Conservation (phyloP, 2,113 vertebrate species). For the Aegotheles bennettii region DNA sequence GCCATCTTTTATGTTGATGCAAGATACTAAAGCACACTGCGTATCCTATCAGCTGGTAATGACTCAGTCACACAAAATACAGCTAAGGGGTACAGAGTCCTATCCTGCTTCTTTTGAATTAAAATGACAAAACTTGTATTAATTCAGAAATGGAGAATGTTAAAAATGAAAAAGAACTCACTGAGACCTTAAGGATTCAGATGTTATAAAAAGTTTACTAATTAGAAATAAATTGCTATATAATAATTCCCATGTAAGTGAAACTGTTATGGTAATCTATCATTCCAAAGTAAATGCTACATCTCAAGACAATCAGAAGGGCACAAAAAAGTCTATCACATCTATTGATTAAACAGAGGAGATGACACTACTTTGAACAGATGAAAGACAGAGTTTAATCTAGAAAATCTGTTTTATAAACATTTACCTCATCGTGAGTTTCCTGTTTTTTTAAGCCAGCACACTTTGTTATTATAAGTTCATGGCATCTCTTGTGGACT, state of each 20-base stretch:
- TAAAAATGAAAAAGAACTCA: neutral
- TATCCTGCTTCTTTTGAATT: neutral
- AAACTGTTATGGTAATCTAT: neutral
- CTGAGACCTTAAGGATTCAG: neutral
- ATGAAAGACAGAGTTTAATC: conserved; percentile 3
- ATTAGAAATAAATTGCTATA: neutral
- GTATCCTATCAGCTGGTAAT: neutral
- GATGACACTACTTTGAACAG: neutral
- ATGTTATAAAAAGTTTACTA: neutral
- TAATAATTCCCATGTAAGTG: neutral
- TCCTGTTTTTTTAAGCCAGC: conserved; percentile 98
- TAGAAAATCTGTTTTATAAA: conserved; percentile 20
- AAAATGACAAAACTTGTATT: neutral
- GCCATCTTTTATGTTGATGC: neutral
- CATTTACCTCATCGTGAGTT: conserved; percentile 89
- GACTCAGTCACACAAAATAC: neutral
- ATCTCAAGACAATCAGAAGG: neutral
- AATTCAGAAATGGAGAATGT: neutral
- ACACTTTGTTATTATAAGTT: conserved; percentile 98
- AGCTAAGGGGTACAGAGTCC: neutral
- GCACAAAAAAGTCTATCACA: neutral
- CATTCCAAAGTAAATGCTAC: neutral
- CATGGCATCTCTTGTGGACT: conserved; percentile 97
- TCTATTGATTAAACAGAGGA: conserved; percentile 12
- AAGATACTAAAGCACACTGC: neutral